phyloP scores from a whole-genome alignment of 2,888 invertebrate species.

The Eulithis testata region DNA sequence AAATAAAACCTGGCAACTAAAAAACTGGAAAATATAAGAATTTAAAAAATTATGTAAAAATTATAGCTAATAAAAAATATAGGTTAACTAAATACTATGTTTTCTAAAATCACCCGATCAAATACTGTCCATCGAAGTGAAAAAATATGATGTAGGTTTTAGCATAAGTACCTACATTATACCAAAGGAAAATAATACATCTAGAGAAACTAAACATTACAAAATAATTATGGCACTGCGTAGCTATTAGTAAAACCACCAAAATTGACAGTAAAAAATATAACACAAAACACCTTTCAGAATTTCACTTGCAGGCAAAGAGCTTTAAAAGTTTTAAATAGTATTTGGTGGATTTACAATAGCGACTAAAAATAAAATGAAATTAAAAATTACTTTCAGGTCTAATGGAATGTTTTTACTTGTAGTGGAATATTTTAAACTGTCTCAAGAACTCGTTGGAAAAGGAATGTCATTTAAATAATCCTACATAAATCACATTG shows the following conservation, averaged over 20 bases:
- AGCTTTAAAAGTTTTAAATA: neutral
- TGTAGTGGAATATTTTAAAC: constrained; percentile 16
- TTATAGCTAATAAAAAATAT: constrained; percentile 7
- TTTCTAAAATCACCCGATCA: neutral
- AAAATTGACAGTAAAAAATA: neutral
- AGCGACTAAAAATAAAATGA: constrained; percentile 17
- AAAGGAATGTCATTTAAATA: constrained; percentile 23
- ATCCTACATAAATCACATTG: constrained; percentile 28
- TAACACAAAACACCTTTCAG: no score
- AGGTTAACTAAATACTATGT: neutral
- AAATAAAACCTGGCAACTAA: constrained; percentile 23
- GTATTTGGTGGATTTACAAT: constrained; percentile 27
- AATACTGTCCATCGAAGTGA: constrained; percentile 12
- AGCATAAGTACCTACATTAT: no score
- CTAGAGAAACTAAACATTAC: constrained; percentile 50
- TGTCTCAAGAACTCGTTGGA: constrained; percentile 4
- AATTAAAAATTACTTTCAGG: constrained; percentile 15
- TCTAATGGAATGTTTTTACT: constrained; percentile 26
- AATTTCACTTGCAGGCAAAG: no score
- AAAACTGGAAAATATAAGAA: neutral
- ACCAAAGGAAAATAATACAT: constrained; percentile 22
- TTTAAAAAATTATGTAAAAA: constrained; percentile 2
- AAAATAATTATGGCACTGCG: constrained; percentile 60
- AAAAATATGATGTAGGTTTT: neutral
- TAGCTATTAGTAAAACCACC: constrained; percentile 32